These are phyloP conservation scores for Epirrhoe alternata DNA, from an alignment of 2,888 invertebrate genomes.

Conservation along the genomic window DNA sequence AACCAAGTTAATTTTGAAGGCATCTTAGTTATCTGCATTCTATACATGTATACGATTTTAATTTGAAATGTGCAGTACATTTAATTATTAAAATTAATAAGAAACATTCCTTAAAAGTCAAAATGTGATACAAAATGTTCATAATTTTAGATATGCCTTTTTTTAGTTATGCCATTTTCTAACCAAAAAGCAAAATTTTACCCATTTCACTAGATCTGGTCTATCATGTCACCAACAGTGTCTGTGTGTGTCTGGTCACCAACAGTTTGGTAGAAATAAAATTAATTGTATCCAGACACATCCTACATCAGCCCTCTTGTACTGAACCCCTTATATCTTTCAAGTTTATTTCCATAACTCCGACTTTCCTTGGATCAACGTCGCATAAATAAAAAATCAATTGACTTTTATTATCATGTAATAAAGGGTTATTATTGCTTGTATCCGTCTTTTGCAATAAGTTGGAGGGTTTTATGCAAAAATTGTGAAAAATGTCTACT, in stretches of 20 bases:
- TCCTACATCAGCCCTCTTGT: constrained; percentile 1
- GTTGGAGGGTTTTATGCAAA: too few relatives aligned
- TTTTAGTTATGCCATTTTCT: too few relatives aligned
- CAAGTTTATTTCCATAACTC: constrained; percentile 25
- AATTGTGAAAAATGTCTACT: too few relatives aligned
- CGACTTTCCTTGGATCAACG: constrained; percentile 29
- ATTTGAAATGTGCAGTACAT: too few relatives aligned
- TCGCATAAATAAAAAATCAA: constrained; percentile 63
- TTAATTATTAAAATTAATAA: too few relatives aligned
- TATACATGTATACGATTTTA: not conserved
- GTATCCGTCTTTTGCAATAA: constrained; percentile 7
- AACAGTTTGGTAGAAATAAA: too few relatives aligned
- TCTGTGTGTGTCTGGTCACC: too few relatives aligned
- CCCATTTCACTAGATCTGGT: too few relatives aligned
- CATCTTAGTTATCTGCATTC: not conserved
- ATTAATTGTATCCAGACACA: not conserved
- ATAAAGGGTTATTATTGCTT: constrained; percentile 49
- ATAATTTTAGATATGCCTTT: too few relatives aligned
- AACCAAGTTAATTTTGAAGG: not conserved
- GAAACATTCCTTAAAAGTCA: too few relatives aligned
- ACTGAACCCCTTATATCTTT: constrained; percentile 22
- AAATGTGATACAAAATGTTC: too few relatives aligned
- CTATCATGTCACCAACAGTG: not conserved
- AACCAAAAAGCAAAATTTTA: too few relatives aligned
- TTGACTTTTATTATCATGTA: constrained; percentile 65